phyloP scores from a whole-genome alignment of 1,140 invertebrate genomes.

The Neotoxoptera formosana region DNA sequence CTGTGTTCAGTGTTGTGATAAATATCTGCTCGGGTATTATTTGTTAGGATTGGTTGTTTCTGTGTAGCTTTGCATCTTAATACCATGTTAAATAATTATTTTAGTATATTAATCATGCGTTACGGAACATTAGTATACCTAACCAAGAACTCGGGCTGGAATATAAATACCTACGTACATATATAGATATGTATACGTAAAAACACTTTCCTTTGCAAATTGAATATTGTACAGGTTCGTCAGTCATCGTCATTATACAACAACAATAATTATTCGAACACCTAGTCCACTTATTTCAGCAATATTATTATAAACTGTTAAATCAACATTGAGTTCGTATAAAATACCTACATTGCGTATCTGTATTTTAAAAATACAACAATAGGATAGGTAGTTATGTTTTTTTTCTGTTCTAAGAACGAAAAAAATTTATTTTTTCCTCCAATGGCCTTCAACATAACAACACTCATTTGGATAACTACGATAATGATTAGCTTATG shows the following conservation, averaged over 20 bases:
- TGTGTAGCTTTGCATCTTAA: neutral
- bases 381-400: neutral
- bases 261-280: neutral
- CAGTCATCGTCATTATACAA: neutral
- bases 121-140: neutral
- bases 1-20: neutral
- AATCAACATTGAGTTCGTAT: neutral
- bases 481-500: neutral
- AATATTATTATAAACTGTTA: neutral
- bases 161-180: neutral
- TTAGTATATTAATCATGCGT: neutral
- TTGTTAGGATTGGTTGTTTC: neutral
- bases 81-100: neutral
- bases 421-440: neutral
- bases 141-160: neutral
- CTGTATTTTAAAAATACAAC: neutral
- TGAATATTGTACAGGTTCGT: neutral
- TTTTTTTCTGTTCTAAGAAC: neutral
- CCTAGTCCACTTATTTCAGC: no score
- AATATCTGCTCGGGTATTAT: neutral
- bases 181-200: neutral
- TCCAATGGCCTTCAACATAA: neutral
- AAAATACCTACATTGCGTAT: neutral
- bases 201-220: neutral
- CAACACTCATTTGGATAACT: neutral